Conservation (phyloP, 2,113 vertebrate genomes). For the Misgurnus mizolepis region DNA sequence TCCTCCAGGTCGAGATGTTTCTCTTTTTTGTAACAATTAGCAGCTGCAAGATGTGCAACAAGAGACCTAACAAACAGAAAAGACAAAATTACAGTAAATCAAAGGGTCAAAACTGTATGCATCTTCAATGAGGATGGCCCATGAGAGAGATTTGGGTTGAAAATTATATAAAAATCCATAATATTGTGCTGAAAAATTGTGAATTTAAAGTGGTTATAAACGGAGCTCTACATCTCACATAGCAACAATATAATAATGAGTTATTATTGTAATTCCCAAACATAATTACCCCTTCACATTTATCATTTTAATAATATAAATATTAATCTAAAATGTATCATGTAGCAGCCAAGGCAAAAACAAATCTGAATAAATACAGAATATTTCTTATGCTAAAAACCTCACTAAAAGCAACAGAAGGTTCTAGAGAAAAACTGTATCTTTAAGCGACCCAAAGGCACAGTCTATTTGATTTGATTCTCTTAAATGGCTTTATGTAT, state of each 20-base stretch:
- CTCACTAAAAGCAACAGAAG: not conserved
- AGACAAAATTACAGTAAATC: slow-evolving; percentile 13
- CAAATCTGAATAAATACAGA: too few relatives aligned
- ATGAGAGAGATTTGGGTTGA: too few relatives aligned
- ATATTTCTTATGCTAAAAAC: not conserved
- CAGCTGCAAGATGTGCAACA: slow-evolving; percentile 94
- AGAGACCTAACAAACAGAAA: slow-evolving; percentile 83
- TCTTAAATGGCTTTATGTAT: slow-evolving; percentile 14
- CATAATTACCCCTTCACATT: too few relatives aligned
- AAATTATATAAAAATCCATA: too few relatives aligned
- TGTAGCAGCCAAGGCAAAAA: not conserved
- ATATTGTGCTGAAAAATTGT: too few relatives aligned
- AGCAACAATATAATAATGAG: too few relatives aligned
- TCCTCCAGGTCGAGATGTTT: slow-evolving; percentile 94
- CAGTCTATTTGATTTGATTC: not conserved
- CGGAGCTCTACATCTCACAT: too few relatives aligned
- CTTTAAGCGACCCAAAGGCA: slow-evolving; percentile 14
- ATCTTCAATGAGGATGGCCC: not conserved
- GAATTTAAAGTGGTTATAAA: too few relatives aligned
- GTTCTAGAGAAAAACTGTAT: not conserved
- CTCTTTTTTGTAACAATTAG: slow-evolving; percentile 96
- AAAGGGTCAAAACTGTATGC: not conserved
- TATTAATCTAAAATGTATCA: too few relatives aligned
- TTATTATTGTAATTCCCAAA: too few relatives aligned
- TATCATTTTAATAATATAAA: too few relatives aligned